Base-by-base conservation (phyloP, 2,888 invertebrate genomes). In the Drosophila testacea region DNA sequence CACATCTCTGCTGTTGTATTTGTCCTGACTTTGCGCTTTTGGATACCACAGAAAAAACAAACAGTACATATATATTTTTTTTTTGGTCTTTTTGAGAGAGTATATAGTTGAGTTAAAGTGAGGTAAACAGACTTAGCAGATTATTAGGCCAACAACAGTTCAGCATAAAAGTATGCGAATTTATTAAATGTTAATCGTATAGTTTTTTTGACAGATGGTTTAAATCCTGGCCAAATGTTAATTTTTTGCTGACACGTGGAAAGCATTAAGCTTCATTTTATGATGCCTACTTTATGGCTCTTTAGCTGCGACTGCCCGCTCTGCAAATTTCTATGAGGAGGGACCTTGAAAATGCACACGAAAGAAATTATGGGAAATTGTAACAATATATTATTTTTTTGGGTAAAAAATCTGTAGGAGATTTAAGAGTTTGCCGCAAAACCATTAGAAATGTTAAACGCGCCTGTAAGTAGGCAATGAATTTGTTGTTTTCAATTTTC, bases 21-120 rank as follows among this genome's bases (percentile, higher is more conserved):
- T 83, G 73, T 69, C 80, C 80, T 84, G 83, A 83, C 84, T 82
- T 75, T 84, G 87, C 82, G 80, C 78, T 82, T 87, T 80, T 80
- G 62, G 54, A 46, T 42, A 6, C 13, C 48, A 34, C 39, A 42
- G 44, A 27, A 54, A 57, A 10, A 50, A 64, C 38, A 59, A 44
- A 41, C 28, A 55, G 30, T 7, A 9, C 11, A 36, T n/a, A 42
- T 16, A 34, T 51, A 34, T 51, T n/a, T n/a, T 46, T 44, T 41
- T 30, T 30, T 51, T 13, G 10, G 30, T n/a, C n/a, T 9, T 27
- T n/a, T 13, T 41, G 5, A 1, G 42, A 11, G 7, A 11, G 42
- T 42, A 1, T 22, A 42, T n/a, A 34, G n/a, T 11, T 34, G 4
- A 44, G 34, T 44, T 44, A 22, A 36, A 27, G 11, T 16, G 22